Evolutionary conservation across 2,797 vertebrate species (phyloP).

Genomic region (Rhinichthys osculus): DNA sequence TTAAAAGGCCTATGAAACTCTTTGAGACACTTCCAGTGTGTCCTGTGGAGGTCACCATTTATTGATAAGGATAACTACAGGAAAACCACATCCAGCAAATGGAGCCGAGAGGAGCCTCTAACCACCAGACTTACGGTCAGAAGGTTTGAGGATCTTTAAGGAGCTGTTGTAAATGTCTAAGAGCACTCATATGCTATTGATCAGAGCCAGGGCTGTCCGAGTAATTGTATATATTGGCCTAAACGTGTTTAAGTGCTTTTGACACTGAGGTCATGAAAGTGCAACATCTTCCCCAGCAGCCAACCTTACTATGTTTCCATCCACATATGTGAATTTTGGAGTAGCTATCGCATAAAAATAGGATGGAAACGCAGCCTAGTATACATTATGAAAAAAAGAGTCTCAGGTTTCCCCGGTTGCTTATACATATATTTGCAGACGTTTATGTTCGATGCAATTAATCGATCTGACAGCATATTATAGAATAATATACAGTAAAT

Average conservation of each 20-base stretch:
- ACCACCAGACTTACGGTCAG: conserved; percentile 31
- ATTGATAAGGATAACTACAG: conserved; percentile 72
- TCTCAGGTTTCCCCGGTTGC: too few relatives aligned
- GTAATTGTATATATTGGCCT: conserved; percentile 27
- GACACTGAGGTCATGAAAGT: conserved; percentile 7
- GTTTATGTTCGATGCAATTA: too few relatives aligned
- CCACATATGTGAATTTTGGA: not conserved
- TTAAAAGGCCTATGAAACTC: conserved; percentile 10
- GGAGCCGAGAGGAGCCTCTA: conserved; percentile 12
- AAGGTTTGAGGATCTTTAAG: conserved; percentile 50
- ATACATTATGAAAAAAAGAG: too few relatives aligned
- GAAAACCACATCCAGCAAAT: conserved; percentile 68
- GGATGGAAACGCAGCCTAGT: too few relatives aligned
- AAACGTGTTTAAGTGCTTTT: conserved; percentile 41
- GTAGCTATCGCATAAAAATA: not conserved
- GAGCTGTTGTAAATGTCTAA: conserved; percentile 43
- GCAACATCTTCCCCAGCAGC: not conserved
- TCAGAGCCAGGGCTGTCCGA: conserved; percentile 22
- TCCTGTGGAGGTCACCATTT: conserved; percentile 56
- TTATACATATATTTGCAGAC: too few relatives aligned
- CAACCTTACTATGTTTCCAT: not conserved
- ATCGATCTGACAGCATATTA: too few relatives aligned
- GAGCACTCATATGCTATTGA: conserved; percentile 46
- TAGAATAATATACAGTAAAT: too few relatives aligned
- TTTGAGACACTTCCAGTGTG: conserved; percentile 3